Evolutionary conservation across 2,888 invertebrate species (phyloP).

Genomic region (Copidosoma aretas): DNA sequence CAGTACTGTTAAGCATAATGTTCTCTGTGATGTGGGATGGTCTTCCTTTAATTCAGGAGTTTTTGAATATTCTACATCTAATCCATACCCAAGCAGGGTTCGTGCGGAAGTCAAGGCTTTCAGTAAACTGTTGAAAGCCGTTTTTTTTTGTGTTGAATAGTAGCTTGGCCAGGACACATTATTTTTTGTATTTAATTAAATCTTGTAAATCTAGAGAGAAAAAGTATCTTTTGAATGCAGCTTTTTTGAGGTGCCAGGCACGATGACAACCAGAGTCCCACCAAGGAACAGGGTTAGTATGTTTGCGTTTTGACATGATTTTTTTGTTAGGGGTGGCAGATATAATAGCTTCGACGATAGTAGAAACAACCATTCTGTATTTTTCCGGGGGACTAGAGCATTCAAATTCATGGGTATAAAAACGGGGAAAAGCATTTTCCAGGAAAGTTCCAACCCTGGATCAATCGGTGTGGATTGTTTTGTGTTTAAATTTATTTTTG

Average conservation of each 20-base stretch:
- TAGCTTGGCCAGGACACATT: too few relatives aligned
- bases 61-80: neutral
- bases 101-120: neutral
- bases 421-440: neutral
- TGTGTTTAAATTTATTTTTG: constrained; percentile 14
- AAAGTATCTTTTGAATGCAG: too few relatives aligned
- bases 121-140: too few relatives aligned
- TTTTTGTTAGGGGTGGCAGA: neutral
- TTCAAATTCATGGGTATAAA: neutral
- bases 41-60: neutral
- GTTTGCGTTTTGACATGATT: too few relatives aligned
- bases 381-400: neutral
- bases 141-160: too few relatives aligned
- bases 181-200: neutral
- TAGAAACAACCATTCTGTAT: neutral
- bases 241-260: too few relatives aligned
- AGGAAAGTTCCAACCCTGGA: neutral
- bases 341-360: neutral
- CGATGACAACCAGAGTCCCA: neutral
- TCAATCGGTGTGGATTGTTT: neutral
- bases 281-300: neutral
- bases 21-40: too few relatives aligned
- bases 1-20: too few relatives aligned
- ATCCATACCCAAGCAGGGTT: neutral
- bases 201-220: too few relatives aligned